Percentiles rank a stretch among this genome's conserved stretches.
Conservation (phyloP, 2,797 vertebrate species). For the Oreochromis mossambicus region DNA sequence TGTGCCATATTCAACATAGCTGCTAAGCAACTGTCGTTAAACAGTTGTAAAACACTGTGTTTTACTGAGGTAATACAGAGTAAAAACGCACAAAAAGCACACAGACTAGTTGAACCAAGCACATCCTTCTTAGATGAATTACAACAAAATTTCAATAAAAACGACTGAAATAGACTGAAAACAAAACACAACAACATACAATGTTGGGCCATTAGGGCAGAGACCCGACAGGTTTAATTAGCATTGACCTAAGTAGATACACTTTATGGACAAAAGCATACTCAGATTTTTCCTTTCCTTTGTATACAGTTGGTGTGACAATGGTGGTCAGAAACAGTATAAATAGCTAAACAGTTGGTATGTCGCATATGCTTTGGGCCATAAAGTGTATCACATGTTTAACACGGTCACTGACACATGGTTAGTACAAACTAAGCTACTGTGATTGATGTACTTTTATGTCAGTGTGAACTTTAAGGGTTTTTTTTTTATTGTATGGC, state of each 20-base stretch:
- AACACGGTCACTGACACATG: background rate
- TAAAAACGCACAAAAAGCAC: background rate
- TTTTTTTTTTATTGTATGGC: background rate
- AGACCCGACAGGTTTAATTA: background rate
- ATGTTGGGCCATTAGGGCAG: background rate
- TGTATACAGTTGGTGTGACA: background rate
- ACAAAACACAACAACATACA: background rate
- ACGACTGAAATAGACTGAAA: background rate
- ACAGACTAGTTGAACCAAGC: constrained; percentile 5
- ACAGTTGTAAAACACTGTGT: background rate
- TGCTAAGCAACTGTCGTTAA: background rate
- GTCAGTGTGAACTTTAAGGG: constrained; percentile 13
- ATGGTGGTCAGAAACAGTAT: background rate
- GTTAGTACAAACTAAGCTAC: constrained; percentile 5
- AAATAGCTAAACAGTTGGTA: accelerated
- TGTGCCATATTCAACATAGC: background rate
- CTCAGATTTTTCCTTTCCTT: background rate
- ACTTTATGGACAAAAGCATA: constrained; percentile 7
- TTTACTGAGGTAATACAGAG: background rate
- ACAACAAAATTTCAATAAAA: background rate
- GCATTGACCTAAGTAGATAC: background rate
- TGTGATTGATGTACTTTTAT: background rate
- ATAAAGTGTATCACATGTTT: background rate
- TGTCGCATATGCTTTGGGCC: constrained; percentile 14
- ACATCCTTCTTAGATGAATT: background rate